Conservation (phyloP, 2,888 invertebrate genomes). For the Drosophila limbata region DNA sequence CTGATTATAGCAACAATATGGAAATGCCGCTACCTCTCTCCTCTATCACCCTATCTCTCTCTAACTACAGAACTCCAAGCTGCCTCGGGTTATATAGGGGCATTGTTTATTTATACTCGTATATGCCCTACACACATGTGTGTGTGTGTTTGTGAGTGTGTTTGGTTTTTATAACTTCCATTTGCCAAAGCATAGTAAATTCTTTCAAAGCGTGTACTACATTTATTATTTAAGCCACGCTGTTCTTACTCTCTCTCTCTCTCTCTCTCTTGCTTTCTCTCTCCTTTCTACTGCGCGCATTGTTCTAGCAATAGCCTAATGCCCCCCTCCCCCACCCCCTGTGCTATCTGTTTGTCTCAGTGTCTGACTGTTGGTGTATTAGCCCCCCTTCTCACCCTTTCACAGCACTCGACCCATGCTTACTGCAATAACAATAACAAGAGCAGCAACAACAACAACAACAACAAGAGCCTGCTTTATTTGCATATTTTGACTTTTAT, state of each 20-base stretch:
- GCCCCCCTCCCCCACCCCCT: conserved; percentile 1
- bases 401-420: conserved; percentile 1
- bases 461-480: conserved; percentile 62
- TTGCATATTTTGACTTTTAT: conserved; percentile 78
- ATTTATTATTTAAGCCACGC: conserved; percentile 76
- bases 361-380: conserved; percentile 58
- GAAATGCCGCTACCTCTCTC: conserved; percentile 62
- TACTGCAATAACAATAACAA: conserved; percentile 37
- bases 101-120: conserved; percentile 71
- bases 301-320: conserved; percentile 48
- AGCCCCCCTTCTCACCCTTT: conserved; percentile 23
- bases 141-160: conserved; percentile 32
- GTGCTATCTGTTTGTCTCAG: conserved; percentile 39
- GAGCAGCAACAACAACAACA: conserved; percentile 31
- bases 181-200: conserved; percentile 78
- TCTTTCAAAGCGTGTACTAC: conserved; percentile 78
- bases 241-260: conserved; percentile 34
- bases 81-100: conserved; percentile 62
- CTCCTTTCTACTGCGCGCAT: conserved; percentile 43
- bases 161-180: conserved; percentile 75
- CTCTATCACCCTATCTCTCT: neutral
- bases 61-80: conserved; percentile 12
- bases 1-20: conserved; percentile 79
- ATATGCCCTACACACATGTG: conserved; percentile 47
- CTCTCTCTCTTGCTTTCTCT: neutral